phyloP scores from a whole-genome alignment of 2,797 vertebrate genomes.

The Alosa sapidissima region DNA sequence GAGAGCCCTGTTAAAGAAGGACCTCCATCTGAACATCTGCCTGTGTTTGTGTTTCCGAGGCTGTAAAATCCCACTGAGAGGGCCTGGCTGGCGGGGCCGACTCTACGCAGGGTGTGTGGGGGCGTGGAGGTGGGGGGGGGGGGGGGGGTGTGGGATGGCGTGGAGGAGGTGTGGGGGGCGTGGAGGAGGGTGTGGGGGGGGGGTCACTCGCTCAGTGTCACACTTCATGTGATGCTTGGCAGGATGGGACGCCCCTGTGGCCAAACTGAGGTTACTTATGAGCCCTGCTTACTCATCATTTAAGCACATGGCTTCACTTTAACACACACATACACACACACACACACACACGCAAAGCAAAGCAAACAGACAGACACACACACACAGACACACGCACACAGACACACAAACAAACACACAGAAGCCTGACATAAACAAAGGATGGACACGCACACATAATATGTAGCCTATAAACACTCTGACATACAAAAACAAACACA shows the following conservation, averaged over 20 bases:
- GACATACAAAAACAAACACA: background rate
- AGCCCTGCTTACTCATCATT: background rate
- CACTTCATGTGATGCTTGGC: background rate
- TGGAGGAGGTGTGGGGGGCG: background rate
- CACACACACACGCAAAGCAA: too few species aligned
- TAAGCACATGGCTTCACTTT: background rate
- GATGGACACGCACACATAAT: background rate
- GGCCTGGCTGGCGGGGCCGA: background rate
- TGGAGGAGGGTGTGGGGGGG: background rate
- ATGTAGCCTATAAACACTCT: background rate
- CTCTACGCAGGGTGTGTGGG: background rate
- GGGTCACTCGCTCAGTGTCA: background rate
- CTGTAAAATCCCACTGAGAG: conserved; percentile 54
- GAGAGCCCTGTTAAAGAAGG: background rate
- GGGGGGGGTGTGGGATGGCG: background rate
- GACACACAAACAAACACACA: background rate
- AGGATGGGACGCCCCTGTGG: background rate
- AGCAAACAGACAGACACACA: background rate
- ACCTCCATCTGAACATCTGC: conserved; percentile 56
- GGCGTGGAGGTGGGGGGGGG: background rate
- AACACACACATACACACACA: background rate
- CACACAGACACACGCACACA: background rate
- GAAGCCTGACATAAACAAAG: background rate
- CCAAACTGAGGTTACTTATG: background rate
- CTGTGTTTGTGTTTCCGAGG: conserved; percentile 67